Base-by-base conservation (phyloP, 1,140 invertebrate species). In the Drosophila punjabiensis region DNA sequence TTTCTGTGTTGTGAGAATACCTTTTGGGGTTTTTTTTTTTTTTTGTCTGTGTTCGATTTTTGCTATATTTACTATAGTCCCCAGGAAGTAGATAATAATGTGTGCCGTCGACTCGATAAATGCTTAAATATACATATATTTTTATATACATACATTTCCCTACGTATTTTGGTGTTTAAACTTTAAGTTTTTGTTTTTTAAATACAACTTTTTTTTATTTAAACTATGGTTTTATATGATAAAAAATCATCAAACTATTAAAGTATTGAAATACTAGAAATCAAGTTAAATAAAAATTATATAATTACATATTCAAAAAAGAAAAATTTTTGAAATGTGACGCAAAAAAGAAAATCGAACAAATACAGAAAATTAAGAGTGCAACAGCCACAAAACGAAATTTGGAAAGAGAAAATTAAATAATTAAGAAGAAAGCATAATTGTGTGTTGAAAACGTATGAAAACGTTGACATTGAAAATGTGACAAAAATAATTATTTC, bases 401-500 rank as follows among this genome's bases (percentile, higher is more conserved):
- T 9, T 37, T 6, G 58, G 2, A 7, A 13, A 45, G n/a, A 28
- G 32, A 67, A 58, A 67, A 58, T 18, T 10, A n/a, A 61, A 61
- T 28, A 35, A 56, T 20, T 14, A 24, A 16, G 3, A 24, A 56
- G 53, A 63, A 58, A 59, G 35, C 33, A 59, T 41, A 60, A 60
- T 66, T 61, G 14, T 60, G 35, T 43, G 24, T 28, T 48, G 20
- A 73, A 71, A 73, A 71, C 60, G 30, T 74, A 71, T 71, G 70
- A 74, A 73, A 61, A 53, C 47, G 68, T 74, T 74, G 70, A 74
- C 70, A 74, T 74, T 74, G 70, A 74, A 74, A 74, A 74, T 74
- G 55, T 73, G 70, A 73, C 70, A 74, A 73, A 73, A 74, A 74
- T 73, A 74, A 74, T 74, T 74, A 52, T 43, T 73, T 73, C 30